Evolutionary conservation across 2,797 vertebrate species (phyloP).

Genomic region (Pelobates cultripes): DNA sequence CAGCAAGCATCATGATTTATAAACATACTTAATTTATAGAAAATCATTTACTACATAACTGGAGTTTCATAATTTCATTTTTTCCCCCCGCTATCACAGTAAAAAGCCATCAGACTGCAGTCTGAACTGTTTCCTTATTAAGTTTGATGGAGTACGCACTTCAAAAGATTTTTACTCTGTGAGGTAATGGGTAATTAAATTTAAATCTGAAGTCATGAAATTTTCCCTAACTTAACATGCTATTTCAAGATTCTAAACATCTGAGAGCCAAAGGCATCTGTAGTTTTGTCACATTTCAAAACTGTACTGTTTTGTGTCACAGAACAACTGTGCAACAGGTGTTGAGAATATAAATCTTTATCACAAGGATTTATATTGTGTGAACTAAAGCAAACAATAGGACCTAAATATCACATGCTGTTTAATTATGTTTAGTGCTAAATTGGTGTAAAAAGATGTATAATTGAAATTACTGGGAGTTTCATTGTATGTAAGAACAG

Average conservation of each 20-base stretch:
- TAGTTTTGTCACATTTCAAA: slow-evolving; percentile 10
- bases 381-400: not conserved
- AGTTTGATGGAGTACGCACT: slow-evolving; percentile 35
- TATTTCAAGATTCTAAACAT: slow-evolving; percentile 23
- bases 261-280: slow-evolving; percentile 17
- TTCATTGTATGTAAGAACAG: no score
- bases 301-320: slow-evolving; percentile 13
- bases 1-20: no score
- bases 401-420: not conserved
- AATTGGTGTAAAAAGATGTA: not conserved
- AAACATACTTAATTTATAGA: no score
- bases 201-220: slow-evolving; percentile 36
- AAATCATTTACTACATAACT: not conserved
- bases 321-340: slow-evolving; percentile 45
- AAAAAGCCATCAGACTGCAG: slow-evolving; percentile 19
- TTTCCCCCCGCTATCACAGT: slow-evolving; percentile 7
- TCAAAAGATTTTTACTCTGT: slow-evolving; percentile 39
- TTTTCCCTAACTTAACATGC: slow-evolving; percentile 7
- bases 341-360: slow-evolving; percentile 19
- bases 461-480: not conserved
- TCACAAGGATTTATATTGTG: not conserved
- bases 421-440: not conserved
- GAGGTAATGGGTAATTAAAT: slow-evolving; percentile 49
- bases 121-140: slow-evolving; percentile 37
- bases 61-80: slow-evolving; percentile 18